phyloP scores from a whole-genome alignment of 1,140 invertebrate genomes.

The Heliconius eleuchia region DNA sequence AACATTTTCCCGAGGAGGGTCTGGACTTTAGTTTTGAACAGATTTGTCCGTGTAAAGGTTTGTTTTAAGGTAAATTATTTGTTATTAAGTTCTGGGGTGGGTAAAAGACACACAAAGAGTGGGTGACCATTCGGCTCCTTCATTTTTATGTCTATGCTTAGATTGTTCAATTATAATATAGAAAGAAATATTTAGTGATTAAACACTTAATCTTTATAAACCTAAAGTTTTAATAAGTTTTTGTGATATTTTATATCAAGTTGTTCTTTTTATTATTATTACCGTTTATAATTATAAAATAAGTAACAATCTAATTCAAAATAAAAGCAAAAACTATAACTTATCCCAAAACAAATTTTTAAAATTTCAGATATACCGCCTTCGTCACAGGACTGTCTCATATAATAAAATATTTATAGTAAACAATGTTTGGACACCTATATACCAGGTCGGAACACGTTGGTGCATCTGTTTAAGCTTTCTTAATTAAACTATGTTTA shows the following conservation, averaged over 20 bases:
- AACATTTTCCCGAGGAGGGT: too few species aligned
- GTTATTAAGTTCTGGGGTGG: too few species aligned
- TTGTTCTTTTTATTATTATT: too few species aligned
- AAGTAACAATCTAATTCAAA: background rate
- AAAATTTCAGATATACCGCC: background rate
- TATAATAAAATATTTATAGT: constrained; percentile 41
- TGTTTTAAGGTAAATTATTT: too few species aligned
- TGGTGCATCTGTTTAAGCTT: constrained; percentile 37
- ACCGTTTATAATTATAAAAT: too few species aligned
- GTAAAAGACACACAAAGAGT: too few species aligned
- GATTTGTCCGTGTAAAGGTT: too few species aligned
- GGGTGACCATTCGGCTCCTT: too few species aligned
- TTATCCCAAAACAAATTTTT: background rate
- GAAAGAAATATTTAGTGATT: background rate
- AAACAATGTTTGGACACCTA: constrained; percentile 45
- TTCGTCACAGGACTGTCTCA: background rate
- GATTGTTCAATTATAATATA: background rate
- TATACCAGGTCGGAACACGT: constrained; percentile 38
- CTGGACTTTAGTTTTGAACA: too few species aligned
- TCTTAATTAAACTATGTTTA: constrained; percentile 28
- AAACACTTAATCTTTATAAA: too few species aligned
- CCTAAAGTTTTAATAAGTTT: too few species aligned
- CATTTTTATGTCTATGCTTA: background rate
- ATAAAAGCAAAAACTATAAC: background rate
- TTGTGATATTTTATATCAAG: too few species aligned